Evolutionary conservation across 2,113 vertebrate genomes (phyloP).

Genomic region (Mustela lutreola): DNA sequence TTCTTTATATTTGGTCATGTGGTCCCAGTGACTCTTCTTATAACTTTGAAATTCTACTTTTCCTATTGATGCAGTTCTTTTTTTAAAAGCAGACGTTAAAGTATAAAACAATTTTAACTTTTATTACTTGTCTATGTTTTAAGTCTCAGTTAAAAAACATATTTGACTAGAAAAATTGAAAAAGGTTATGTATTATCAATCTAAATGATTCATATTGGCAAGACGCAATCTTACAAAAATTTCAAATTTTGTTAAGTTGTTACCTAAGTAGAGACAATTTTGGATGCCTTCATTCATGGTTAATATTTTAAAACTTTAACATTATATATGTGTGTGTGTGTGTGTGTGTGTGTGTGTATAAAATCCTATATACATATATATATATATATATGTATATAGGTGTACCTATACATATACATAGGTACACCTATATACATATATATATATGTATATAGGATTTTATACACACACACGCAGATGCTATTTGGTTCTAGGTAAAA

Average conservation of each 20-base stretch:
- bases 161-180: neutral
- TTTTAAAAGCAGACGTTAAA: neutral
- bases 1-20: neutral
- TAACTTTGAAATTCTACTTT: neutral
- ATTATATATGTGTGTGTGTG: neutral
- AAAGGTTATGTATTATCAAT: neutral
- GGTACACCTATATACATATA: too few species aligned
- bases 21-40: neutral
- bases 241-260: neutral
- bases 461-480: too few species aligned
- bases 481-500: neutral
- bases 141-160: neutral
- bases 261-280: neutral
- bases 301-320: neutral
- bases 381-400: too few species aligned
- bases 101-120: neutral
- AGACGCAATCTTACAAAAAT: neutral
- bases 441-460: too few species aligned
- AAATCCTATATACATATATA: too few species aligned
- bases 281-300: neutral
- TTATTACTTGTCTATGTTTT: neutral
- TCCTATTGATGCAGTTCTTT: neutral
- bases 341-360: too few species aligned
- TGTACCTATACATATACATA: too few species aligned
- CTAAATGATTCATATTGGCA: neutral